These are phyloP conservation scores for Tenthredo livida DNA, from an alignment of 2,888 invertebrate species.

Conservation along the genomic window DNA sequence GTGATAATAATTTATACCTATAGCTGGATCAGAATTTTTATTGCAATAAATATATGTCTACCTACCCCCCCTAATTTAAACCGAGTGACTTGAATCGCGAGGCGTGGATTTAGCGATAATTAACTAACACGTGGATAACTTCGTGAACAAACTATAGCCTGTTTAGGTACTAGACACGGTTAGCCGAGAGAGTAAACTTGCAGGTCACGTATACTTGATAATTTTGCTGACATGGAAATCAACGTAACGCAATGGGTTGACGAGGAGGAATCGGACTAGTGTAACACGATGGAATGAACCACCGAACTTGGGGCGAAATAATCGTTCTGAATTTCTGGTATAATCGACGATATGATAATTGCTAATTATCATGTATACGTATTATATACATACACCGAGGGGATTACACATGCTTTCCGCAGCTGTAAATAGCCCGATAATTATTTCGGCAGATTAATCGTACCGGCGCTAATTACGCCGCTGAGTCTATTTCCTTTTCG, in stretches of 20 bases:
- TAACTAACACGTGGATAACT: background rate
- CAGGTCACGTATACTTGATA: conserved; percentile 44
- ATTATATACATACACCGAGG: too few species aligned
- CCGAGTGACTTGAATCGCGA: background rate
- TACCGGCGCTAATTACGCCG: background rate
- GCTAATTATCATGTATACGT: conserved; percentile 42
- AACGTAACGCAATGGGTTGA: conserved; percentile 23
- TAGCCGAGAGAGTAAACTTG: background rate
- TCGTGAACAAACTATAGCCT: background rate
- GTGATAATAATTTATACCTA: background rate
- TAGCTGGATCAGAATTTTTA: background rate
- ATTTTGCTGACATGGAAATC: conserved; percentile 44
- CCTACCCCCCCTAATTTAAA: background rate
- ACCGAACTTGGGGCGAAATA: background rate
- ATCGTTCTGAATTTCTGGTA: background rate
- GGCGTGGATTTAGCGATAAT: conserved; percentile 17
- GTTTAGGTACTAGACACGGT: background rate
- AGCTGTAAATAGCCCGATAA: background rate
- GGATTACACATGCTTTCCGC: conserved; percentile 13
- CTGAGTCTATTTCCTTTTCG: background rate
- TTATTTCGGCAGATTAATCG: conserved; percentile 27
- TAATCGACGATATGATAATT: conserved; percentile 21
- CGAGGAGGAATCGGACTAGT: background rate
- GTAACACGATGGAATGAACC: background rate
- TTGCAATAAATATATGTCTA: too few species aligned